Conservation (phyloP, 2,888 invertebrate species). For the Xestia sexstrigata region DNA sequence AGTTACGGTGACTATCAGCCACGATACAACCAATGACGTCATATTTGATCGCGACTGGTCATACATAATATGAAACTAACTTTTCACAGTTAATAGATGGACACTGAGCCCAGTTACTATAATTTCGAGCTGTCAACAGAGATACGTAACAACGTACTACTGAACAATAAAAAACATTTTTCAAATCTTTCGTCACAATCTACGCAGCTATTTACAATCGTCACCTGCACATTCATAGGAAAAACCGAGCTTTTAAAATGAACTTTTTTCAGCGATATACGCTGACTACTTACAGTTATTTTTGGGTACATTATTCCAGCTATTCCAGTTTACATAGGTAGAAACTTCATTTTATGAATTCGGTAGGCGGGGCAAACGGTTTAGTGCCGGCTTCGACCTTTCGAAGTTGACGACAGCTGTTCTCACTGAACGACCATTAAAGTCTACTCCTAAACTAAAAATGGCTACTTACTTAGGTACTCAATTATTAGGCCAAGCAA, state of each 20-base stretch:
- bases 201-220: conserved; percentile 6
- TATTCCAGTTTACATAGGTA: conserved; percentile 68
- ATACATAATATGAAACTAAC: too few species aligned
- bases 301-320: conserved; percentile 55
- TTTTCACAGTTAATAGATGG: too few species aligned
- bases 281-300: conserved; percentile 12
- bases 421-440: conserved; percentile 73
- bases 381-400: conserved; percentile 71
- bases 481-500: conserved; percentile 61
- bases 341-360: conserved; percentile 76
- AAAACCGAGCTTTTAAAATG: background rate
- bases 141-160: too few species aligned
- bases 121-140: too few species aligned
- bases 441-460: conserved; percentile 73
- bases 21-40: too few species aligned
- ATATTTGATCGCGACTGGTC: too few species aligned
- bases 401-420: conserved; percentile 77
- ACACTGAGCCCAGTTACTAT: too few species aligned
- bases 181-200: conserved; percentile 4
- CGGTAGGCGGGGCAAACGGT: conserved; percentile 64
- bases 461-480: conserved; percentile 53
- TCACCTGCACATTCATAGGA: conserved; percentile 10
- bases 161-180: background rate
- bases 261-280: background rate
- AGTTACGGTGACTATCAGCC: too few species aligned